Evolutionary conservation across 2,888 invertebrate genomes (phyloP).

Genomic region (Parasteatoda lunata): DNA sequence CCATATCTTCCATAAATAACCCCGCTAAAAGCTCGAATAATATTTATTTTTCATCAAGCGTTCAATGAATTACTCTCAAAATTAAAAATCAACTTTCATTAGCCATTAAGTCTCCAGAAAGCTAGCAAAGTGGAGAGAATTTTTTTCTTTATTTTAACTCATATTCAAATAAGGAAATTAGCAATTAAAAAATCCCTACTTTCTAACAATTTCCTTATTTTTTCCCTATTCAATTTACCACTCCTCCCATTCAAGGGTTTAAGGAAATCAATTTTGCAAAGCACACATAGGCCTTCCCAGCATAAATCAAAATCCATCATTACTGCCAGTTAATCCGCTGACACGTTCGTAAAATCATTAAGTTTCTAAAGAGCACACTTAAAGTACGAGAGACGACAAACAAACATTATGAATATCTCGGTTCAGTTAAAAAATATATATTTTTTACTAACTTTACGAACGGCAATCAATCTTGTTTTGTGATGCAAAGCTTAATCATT

Average conservation of each 20-base stretch:
- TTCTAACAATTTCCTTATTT: background rate
- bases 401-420: slow-evolving; percentile 51
- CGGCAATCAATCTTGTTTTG: slow-evolving; percentile 50
- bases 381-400: background rate
- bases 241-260: background rate
- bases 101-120: background rate
- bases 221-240: background rate
- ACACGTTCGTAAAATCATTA: slow-evolving; percentile 40
- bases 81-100: no score
- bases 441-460: no score
- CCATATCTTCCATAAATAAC: no score
- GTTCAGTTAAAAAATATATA: slow-evolving; percentile 20
- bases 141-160: background rate
- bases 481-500: slow-evolving; percentile 45
- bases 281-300: slow-evolving; percentile 19
- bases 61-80: no score
- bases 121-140: background rate
- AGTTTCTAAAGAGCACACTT: slow-evolving; percentile 8
- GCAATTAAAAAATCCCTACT: background rate
- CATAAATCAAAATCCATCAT: slow-evolving; percentile 59
- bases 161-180: background rate
- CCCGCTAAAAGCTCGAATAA: no score
- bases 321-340: slow-evolving; percentile 51
- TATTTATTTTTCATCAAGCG: no score
- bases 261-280: slow-evolving; percentile 18